phyloP scores from a whole-genome alignment of 2,113 vertebrate genomes.

The Salvelinus alpinus region DNA sequence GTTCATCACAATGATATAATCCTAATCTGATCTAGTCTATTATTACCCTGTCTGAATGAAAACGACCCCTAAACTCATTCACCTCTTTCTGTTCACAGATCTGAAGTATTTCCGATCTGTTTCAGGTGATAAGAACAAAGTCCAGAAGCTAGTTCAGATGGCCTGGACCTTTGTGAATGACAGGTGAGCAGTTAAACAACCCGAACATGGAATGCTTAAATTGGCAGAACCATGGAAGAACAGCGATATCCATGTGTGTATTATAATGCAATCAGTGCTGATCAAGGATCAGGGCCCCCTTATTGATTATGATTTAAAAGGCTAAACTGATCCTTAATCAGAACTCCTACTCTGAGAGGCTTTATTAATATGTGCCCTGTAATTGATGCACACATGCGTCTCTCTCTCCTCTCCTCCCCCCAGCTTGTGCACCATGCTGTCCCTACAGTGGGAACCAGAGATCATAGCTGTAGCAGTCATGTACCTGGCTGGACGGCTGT shows the following conservation, averaged over 20 bases:
- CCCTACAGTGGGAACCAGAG: conserved; percentile 97
- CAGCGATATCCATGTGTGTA: not conserved
- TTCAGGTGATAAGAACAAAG: conserved; percentile 96
- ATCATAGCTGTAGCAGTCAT: conserved; percentile 98
- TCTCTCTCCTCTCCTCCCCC: not conserved
- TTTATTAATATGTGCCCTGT: not conserved
- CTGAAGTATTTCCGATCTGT: conserved; percentile 7
- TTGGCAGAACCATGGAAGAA: too few species aligned
- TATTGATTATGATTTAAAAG: too few species aligned
- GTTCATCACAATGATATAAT: not conserved
- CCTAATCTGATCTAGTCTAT: too few species aligned
- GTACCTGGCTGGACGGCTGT: conserved; percentile 95
- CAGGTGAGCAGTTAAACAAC: conserved; percentile 74
- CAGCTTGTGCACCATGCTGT: conserved; percentile 76
- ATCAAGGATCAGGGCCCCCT: too few species aligned
- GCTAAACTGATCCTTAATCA: too few species aligned
- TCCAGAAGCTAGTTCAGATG: conserved; percentile 98
- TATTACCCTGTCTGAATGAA: too few species aligned
- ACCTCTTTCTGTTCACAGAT: too few species aligned
- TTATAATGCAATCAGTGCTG: too few species aligned
- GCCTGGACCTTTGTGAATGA: conserved; percentile 99
- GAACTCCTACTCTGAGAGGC: not conserved
- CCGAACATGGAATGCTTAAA: too few species aligned
- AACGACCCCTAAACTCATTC: too few species aligned
- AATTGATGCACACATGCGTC: not conserved